phyloP scores from a whole-genome alignment of 1,140 invertebrate species.

The Aphelenchoides fujianensis region DNA sequence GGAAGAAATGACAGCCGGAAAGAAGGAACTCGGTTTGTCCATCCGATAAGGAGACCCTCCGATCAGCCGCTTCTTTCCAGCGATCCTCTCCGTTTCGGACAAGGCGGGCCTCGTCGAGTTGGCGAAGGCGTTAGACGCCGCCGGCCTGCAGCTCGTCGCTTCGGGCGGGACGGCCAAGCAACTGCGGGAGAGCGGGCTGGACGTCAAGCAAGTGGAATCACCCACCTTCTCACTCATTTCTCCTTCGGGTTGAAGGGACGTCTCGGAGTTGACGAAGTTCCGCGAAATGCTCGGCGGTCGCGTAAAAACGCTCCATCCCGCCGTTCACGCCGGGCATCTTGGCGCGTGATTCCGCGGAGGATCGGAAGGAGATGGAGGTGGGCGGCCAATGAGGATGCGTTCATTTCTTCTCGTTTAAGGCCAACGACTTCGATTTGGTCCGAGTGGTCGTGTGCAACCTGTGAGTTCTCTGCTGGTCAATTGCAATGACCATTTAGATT shows the following conservation, averaged over 20 bases:
- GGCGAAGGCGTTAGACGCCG: constrained; percentile 72
- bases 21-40: not conserved
- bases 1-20: not conserved
- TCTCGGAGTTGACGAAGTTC: constrained; percentile 70
- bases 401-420: too few relatives aligned
- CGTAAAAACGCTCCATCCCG: constrained; percentile 94
- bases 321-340: constrained; percentile 77
- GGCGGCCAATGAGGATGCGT: too few relatives aligned
- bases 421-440: too few relatives aligned
- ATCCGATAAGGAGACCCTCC: not conserved
- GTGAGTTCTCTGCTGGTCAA: too few relatives aligned
- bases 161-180: constrained; percentile 88
- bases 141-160: constrained; percentile 80
- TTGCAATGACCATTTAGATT: too few relatives aligned
- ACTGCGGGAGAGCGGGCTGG: constrained; percentile 75
- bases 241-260: constrained; percentile 66
- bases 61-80: constrained; percentile 65
- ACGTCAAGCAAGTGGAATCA: constrained; percentile 72
- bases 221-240: not conserved
- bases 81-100: constrained; percentile 88
- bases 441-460: too few relatives aligned
- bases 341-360: constrained; percentile 72
- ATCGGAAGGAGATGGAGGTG: constrained; percentile 76
- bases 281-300: constrained; percentile 92
- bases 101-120: constrained; percentile 81